A percentile compares a stretch with the other conserved stretches of the same genome.
phyloP scores from a whole-genome alignment of 2,797 vertebrate genomes.

The Pangasius djambal region DNA sequence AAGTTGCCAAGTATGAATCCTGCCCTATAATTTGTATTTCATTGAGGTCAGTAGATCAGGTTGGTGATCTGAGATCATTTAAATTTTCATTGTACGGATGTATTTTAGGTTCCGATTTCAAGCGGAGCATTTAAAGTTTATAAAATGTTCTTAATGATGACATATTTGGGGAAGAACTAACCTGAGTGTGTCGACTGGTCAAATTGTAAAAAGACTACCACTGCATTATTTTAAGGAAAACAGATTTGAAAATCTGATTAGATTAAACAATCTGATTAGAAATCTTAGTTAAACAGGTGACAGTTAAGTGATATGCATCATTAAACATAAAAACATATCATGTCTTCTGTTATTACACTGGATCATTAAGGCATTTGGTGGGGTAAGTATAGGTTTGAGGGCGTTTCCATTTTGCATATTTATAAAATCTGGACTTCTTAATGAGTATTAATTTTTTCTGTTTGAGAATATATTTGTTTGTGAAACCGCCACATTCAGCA shows the following conservation, averaged over 20 bases:
- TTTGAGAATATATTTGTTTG: not conserved
- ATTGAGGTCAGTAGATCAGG: not conserved
- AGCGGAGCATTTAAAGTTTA: not conserved
- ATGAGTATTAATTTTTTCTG: not conserved
- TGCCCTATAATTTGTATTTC: not conserved
- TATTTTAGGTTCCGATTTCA: not conserved
- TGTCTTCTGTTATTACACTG: not conserved
- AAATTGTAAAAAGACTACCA: not conserved
- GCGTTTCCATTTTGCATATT: not conserved
- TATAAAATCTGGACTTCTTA: not conserved
- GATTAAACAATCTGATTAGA: not conserved
- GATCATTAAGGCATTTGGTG: not conserved
- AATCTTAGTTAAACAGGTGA: not conserved
- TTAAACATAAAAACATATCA: not conserved
- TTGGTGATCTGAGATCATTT: not conserved
- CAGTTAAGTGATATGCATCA: not conserved
- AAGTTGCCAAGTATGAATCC: not conserved
- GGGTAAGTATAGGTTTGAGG: not conserved
- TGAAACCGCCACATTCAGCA: not conserved
- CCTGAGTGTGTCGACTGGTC: not conserved
- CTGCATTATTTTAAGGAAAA: not conserved
- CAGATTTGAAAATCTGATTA: not conserved
- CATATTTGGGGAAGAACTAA: not conserved
- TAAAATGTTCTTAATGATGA: not conserved
- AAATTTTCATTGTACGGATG: not conserved